Base-by-base conservation (phyloP, 2,888 invertebrate species). In the Cartodere bifasciata region DNA sequence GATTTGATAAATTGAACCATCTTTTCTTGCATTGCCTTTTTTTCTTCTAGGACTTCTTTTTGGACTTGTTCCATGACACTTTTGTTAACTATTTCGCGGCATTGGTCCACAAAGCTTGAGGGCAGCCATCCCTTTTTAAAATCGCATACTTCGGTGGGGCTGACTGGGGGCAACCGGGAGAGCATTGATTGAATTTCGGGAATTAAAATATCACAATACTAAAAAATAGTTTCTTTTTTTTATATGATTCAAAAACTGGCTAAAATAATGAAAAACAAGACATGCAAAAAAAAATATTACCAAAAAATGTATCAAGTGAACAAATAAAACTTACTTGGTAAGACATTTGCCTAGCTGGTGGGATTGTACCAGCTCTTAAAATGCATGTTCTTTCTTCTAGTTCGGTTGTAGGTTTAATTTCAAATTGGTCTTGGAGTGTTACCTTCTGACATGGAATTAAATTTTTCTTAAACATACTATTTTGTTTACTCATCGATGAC, bases 341-440 rank as follows among this genome's bases (percentile, higher is more conserved):
- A 59, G 85, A 86, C 67, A 87, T 84, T 60, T 92, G 91, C 21
- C 86, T 62, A 28, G 82, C 83, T 4, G 83, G 72, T 0, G 91
- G 91, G 28, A 85, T 60, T 40, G 71, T 64, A 7, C 80, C 80
- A 2, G 84, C 81, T 4, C 72, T 64, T 45, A 80, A 75, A 42
- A 70, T 63, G 45, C 70, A 75, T 23, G 56, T 52, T 36, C 60
- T 60, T 41, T 69, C 74, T 49, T 45, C 62, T n/a, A n/a, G n/a
- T n/a, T n/a, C n/a, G n/a, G n/a, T n/a, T n/a, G n/a, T n/a, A n/a
- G n/a, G n/a, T n/a, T n/a, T n/a, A n/a, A n/a, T n/a, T n/a, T n/a
- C n/a, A n/a, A n/a, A n/a, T n/a, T n/a, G n/a, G n/a, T n/a, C n/a
- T n/a, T n/a, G n/a, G n/a, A n/a, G n/a, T n/a, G n/a, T n/a, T n/a